phyloP scores from a whole-genome alignment of 92 coral and sea anemone species.

The Porites cylindrica region DNA sequence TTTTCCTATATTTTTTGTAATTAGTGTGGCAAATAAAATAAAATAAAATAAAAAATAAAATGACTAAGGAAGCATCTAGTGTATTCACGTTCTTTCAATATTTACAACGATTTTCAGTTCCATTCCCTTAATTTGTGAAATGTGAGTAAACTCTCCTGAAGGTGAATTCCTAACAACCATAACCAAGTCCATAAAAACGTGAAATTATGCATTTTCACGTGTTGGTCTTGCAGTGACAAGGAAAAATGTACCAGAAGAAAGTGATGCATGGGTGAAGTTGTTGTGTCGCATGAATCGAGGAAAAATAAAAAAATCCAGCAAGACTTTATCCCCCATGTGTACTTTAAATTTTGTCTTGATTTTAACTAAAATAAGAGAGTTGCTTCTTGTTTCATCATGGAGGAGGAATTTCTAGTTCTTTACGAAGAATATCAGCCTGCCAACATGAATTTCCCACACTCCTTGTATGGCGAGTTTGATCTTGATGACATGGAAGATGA shows the following conservation, averaged over 20 bases:
- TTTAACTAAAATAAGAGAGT: slow-evolving; percentile 12
- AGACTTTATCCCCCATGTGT: background rate
- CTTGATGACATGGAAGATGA: slow-evolving; percentile 11
- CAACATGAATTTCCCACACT: background rate
- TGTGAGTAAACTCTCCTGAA: no score
- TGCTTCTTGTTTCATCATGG: slow-evolving; percentile 10
- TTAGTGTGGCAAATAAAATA: no score
- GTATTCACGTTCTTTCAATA: no score
- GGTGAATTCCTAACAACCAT: no score
- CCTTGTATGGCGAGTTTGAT: slow-evolving; percentile 16
- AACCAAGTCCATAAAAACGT: no score
- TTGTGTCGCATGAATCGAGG: background rate
- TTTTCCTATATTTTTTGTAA: no score
- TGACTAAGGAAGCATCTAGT: slow-evolving; percentile 19
- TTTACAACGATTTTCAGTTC: no score
- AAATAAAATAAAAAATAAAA: no score
- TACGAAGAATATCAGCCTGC: slow-evolving; percentile 11
- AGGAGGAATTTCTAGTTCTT: slow-evolving; percentile 9
- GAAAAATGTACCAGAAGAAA: no score
- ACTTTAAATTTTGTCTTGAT: background rate
- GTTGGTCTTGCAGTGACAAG: no score
- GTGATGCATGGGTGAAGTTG: background rate
- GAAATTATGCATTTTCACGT: no score
- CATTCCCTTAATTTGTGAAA: no score
- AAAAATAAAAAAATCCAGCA: slow-evolving; percentile 5